A percentile compares a stretch with the other conserved stretches of the same genome.
These are phyloP conservation scores for Drosophila flavopinicola DNA, from an alignment of 2,888 invertebrate species.

Conservation along the genomic window DNA sequence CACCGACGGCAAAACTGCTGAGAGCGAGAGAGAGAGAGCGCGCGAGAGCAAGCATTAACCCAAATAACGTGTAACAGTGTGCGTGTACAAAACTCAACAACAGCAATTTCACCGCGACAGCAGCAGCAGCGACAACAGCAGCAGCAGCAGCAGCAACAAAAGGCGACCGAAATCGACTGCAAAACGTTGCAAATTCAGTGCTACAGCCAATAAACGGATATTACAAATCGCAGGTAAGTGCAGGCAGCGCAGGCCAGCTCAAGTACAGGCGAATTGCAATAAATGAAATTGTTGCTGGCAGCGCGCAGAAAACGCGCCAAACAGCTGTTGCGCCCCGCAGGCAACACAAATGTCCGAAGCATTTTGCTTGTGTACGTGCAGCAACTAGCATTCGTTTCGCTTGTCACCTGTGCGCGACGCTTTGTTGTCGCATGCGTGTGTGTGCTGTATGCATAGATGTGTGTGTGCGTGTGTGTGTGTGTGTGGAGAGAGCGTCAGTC, in stretches of 20 bases:
- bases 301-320: constrained; percentile 49
- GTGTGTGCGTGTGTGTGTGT: background rate
- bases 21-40: constrained; percentile 16
- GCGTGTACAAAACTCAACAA: constrained; percentile 26
- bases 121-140: constrained; percentile 48
- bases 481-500: constrained; percentile 28
- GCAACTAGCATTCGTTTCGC: constrained; percentile 32
- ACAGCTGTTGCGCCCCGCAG: constrained; percentile 66
- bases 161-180: constrained; percentile 5
- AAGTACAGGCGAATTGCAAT: constrained; percentile 15
- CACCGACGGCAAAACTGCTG: constrained; percentile 16
- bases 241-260: background rate
- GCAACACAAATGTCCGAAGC: constrained; percentile 42
- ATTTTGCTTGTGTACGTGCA: constrained; percentile 16
- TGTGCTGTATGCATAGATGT: background rate
- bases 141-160: constrained; percentile 21
- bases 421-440: constrained; percentile 31
- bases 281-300: constrained; percentile 57
- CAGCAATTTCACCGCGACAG: constrained; percentile 56
- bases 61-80: constrained; percentile 36
- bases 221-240: constrained; percentile 41
- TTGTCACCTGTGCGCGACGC: constrained; percentile 45
- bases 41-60: constrained; percentile 29
- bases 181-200: constrained; percentile 6
- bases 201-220: constrained; percentile 29